phyloP scores from a whole-genome alignment of 2,888 invertebrate species.

The Mesorhabditis belari region DNA sequence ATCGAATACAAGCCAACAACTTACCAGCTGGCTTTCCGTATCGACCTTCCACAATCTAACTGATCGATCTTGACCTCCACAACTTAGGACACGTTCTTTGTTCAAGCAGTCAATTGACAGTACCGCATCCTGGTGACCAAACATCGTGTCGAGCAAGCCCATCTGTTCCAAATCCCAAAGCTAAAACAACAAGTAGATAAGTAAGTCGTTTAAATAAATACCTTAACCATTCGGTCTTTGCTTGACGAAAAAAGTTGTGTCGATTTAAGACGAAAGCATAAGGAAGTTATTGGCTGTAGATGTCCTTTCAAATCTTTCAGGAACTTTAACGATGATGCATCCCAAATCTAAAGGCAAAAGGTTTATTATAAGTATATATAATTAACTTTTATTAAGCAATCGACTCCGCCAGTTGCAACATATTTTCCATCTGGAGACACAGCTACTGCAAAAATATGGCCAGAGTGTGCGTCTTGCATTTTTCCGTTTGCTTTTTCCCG shows the following conservation, averaged over 20 bases:
- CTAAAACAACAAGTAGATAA: constrained; percentile 57
- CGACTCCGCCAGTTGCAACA: constrained; percentile 42
- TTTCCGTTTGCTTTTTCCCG: constrained; percentile 21
- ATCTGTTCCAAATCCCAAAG: constrained; percentile 93
- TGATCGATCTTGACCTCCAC: constrained; percentile 74
- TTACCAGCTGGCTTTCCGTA: constrained; percentile 87
- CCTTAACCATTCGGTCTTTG: constrained; percentile 41
- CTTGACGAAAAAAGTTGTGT: constrained; percentile 44
- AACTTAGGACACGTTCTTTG: constrained; percentile 76
- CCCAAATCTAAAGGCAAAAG: constrained; percentile 33
- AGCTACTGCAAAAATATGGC: constrained; percentile 38
- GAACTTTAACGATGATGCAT: constrained; percentile 32
- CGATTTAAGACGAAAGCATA: constrained; percentile 35
- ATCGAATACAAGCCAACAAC: neutral
- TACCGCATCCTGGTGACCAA: constrained; percentile 82
- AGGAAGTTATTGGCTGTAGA: constrained; percentile 35
- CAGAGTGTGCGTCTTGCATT: constrained; percentile 28
- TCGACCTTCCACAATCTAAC: constrained; percentile 90
- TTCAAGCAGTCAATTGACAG: constrained; percentile 79
- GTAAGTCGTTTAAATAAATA: constrained; percentile 3
- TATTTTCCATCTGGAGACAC: constrained; percentile 43
- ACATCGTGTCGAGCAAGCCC: constrained; percentile 61
- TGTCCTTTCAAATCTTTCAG: constrained; percentile 41
- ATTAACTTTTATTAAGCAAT: constrained; percentile 34
- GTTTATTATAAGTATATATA: neutral